These are phyloP conservation scores for Heteractis magnifica DNA, from an alignment of 92 coral and sea anemone genomes.

Conservation along the genomic window DNA sequence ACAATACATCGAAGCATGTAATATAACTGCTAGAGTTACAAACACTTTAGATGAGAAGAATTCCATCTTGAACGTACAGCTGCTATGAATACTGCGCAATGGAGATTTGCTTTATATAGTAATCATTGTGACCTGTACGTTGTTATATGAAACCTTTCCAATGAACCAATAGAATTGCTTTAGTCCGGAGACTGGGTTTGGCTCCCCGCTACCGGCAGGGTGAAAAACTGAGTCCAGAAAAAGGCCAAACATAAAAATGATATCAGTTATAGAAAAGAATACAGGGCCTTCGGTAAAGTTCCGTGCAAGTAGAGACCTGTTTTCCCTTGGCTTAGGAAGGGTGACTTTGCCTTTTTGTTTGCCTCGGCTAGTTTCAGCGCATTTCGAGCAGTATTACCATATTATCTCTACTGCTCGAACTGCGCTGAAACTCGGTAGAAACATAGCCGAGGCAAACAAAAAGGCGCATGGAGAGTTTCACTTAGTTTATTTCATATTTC, in stretches of 20 bases:
- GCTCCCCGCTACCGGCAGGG: neutral
- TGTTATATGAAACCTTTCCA: neutral
- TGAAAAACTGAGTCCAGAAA: too few relatives aligned
- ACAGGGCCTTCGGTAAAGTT: too few relatives aligned
- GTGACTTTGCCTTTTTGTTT: too few relatives aligned
- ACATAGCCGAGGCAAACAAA: too few relatives aligned
- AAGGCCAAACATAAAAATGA: neutral
- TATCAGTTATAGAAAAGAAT: too few relatives aligned
- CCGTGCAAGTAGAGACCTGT: neutral
- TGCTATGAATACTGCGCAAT: neutral
- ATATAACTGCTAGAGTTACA: neutral
- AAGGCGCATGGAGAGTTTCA: too few relatives aligned
- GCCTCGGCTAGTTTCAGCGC: too few relatives aligned
- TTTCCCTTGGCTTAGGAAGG: neutral
- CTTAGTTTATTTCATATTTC: too few relatives aligned
- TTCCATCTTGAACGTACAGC: neutral
- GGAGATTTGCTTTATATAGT: neutral
- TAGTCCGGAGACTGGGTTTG: neutral
- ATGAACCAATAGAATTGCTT: neutral
- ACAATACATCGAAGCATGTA: neutral
- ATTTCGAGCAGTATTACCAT: too few relatives aligned
- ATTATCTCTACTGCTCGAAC: too few relatives aligned
- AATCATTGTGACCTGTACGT: neutral
- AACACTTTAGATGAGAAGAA: neutral
- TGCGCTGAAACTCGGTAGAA: too few relatives aligned